Base-by-base conservation (phyloP, 2,113 vertebrate species). In the Penelope pileata region DNA sequence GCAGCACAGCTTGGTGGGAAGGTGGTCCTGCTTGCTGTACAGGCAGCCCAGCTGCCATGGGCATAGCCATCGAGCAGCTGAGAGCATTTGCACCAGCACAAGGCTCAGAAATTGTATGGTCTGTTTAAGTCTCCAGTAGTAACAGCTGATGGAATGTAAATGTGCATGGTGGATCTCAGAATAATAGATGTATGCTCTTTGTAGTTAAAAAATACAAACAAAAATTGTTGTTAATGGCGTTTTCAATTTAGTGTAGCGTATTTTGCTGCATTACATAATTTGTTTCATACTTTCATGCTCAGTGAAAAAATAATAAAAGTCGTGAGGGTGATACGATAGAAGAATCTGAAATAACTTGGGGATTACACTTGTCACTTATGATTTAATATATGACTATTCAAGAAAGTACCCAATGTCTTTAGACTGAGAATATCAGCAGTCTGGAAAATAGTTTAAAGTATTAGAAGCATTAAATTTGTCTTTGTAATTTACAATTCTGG, bases 301-400 rank as follows among this genome's bases (percentile, higher is more conserved):
- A 74, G 50, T 93, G 75, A 91, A 85, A 86, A 94, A 90, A 72
- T 47, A 87, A 86, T 69, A 91, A 64, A 77, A 92, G 78, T 42
- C 84, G 73, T 7, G 2, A 3, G 18, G 16, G 9, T 74, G 38
- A 59, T 26, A 83, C 63, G 5, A 54, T 6, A 42, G 45, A 81
- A 59, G 36, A 70, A 77, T 56, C 24, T 83, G 54, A 88, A 97
- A 88, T 62, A 72, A 43, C 9, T 38, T 88, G 58, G 36, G 45
- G 40, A 74, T 91, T 93, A 92, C 77, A 30, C 42, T 87, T 95
- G 83, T 93, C 60, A 90, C 54, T 96, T 70, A 91, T 96, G 74
- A 91, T 67, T 95, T 94, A 86, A 48, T 72, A 47, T 66, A 62
- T 76, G 60, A 32, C 2, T 67, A 24, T 75, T 96, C 74, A 95